Percentiles rank a stretch among this genome's conserved stretches.
Conservation (phyloP, 2,888 invertebrate species). For the Cheilosia vulpina region DNA sequence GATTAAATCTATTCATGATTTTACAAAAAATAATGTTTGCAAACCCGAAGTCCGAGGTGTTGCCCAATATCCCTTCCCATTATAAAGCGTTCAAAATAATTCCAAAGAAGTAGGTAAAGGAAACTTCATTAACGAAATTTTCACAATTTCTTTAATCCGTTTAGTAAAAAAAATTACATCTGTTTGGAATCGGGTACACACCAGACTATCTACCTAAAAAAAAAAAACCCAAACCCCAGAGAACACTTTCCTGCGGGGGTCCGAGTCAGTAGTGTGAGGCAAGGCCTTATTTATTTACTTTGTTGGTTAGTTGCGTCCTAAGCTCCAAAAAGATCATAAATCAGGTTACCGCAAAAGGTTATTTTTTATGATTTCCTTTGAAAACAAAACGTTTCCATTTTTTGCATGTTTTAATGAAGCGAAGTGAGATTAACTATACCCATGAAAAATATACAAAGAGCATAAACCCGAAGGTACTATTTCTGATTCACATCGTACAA, state of each 20-base stretch:
- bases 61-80: background rate
- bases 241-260: conserved; percentile 10
- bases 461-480: conserved; percentile 10
- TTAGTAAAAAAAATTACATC: background rate
- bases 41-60: no score
- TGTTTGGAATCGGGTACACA: background rate
- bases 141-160: conserved; percentile 12
- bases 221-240: background rate
- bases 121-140: conserved; percentile 17
- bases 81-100: background rate
- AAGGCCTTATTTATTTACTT: background rate
- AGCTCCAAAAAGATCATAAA: conserved; percentile 34
- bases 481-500: background rate
- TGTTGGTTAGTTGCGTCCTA: background rate
- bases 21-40: no score
- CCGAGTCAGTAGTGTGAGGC: background rate
- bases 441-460: conserved; percentile 13
- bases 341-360: conserved; percentile 6
- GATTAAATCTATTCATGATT: no score
- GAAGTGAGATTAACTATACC: conserved; percentile 9
- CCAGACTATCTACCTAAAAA: background rate
- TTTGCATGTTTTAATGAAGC: conserved; percentile 36
- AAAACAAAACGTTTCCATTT: conserved; percentile 18
- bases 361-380: background rate
- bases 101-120: background rate